These are phyloP conservation scores for Hirundichthys speculiger DNA, from an alignment of 2,113 vertebrate species.

Conservation along the genomic window DNA sequence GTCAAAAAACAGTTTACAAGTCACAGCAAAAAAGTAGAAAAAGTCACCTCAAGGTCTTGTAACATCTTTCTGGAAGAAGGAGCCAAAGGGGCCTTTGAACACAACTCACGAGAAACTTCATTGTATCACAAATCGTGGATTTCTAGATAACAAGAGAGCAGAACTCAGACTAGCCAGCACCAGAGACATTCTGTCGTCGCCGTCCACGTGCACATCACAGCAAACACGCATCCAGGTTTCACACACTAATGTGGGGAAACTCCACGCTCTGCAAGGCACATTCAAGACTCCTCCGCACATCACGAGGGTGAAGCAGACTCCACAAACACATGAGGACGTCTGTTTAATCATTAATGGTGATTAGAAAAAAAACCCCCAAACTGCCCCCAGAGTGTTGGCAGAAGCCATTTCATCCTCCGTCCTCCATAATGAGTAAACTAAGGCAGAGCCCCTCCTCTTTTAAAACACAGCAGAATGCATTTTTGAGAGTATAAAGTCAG, in stretches of 20 bases:
- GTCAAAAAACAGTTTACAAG: constrained; percentile 45
- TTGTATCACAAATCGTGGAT: constrained; percentile 54
- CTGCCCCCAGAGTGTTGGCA: constrained; percentile 4
- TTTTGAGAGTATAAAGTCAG: constrained; percentile 4
- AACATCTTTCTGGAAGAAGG: constrained; percentile 39
- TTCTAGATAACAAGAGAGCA: constrained; percentile 47
- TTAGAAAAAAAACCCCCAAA: background rate
- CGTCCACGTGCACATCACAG: constrained; percentile 33
- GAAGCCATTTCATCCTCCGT: constrained; percentile 48
- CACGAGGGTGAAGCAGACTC: constrained; percentile 5
- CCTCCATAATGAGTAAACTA: constrained; percentile 35
- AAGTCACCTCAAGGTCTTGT: constrained; percentile 46
- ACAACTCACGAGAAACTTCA: constrained; percentile 33
- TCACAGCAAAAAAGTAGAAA: constrained; percentile 63
- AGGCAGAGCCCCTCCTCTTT: constrained; percentile 38
- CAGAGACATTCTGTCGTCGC: constrained; percentile 68
- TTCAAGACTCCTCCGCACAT: constrained; percentile 56
- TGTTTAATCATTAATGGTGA: background rate
- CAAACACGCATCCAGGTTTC: constrained; percentile 37
- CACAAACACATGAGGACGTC: constrained; percentile 17
- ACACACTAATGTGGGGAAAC: constrained; percentile 30
- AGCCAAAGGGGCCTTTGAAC: constrained; percentile 50
- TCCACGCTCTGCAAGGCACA: constrained; percentile 72
- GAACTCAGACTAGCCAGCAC: constrained; percentile 72
- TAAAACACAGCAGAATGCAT: background rate